Evolutionary conservation across 2,113 vertebrate genomes (phyloP), one percentile per base, ranked within the genome.

Genomic region (Anolis sagrei): DNA sequence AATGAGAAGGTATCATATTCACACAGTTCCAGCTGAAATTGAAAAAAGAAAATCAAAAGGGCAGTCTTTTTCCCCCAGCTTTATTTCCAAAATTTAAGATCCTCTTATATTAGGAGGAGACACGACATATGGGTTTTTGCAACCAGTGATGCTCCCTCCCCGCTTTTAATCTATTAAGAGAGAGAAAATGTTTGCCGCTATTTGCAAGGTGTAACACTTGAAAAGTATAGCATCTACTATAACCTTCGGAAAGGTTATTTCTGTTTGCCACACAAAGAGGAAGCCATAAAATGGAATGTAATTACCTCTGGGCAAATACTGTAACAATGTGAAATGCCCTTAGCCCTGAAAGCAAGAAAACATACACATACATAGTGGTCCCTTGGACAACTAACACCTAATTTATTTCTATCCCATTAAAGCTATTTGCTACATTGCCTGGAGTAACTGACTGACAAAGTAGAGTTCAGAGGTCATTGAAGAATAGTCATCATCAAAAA

Each of bases 401-500:
- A 6, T 0, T 1, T 74, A 91, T 84, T 85, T 79, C 82, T 76
- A 70, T 29, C 72, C 36, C 62, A 79, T 0, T 86, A 89, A 92
- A 69, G 34, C 86, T 51, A 79, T 8, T 48, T 58, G 77, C 11
- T 0, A 87, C 87, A 87, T 80, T 76, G 36, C 7, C 73, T 90
- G 86, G 87, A 90, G 39, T 76, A 64, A 82, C 39, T 80, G 7
- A 9, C 4, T 86, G 68, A 79, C 85, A 58, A 93, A 90, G 87
- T 7, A 76, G 14, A 0, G 88, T 81, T 79, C 34, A 82, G 23
- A 84, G 89, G 75, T 85, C 70, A 86, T 1, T 74, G 39, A 73
- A 84, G 32, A 82, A 88, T 44, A 87, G 84, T 79, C 86, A 86
- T 25, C 39, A 62, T 85, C 79, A 87, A 87, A 89, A 90, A 23